phyloP scores from a whole-genome alignment of 2,888 invertebrate species.

The Ennomos quercinarius region DNA sequence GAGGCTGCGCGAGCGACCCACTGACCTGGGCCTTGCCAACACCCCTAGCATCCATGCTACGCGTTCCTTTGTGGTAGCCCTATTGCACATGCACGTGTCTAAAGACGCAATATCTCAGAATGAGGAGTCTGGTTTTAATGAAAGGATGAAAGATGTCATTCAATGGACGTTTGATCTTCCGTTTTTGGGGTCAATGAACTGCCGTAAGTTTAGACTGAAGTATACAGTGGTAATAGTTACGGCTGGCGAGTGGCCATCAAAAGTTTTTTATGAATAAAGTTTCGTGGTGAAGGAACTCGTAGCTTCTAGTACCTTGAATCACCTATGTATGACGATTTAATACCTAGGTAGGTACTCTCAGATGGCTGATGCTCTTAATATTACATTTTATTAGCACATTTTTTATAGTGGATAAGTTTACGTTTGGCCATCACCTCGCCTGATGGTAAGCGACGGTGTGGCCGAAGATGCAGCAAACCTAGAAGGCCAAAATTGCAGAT shows the following conservation, averaged over 20 bases:
- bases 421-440: too few species aligned
- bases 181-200: constrained; percentile 52
- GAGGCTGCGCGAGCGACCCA: constrained; percentile 88
- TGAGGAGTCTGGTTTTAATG: constrained; percentile 44
- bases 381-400: too few species aligned
- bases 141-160: constrained; percentile 53
- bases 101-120: constrained; percentile 46
- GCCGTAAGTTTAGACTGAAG: constrained; percentile 34
- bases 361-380: too few species aligned
- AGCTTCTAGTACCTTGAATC: neutral
- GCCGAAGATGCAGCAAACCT: too few species aligned
- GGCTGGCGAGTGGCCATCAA: constrained; percentile 20
- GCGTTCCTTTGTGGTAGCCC: constrained; percentile 55
- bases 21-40: constrained; percentile 82
- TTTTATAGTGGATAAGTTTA: too few species aligned
- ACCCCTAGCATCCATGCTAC: constrained; percentile 47
- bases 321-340: too few species aligned
- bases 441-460: too few species aligned
- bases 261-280: constrained; percentile 27
- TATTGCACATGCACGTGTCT: constrained; percentile 61
- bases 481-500: too few species aligned
- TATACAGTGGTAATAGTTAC: constrained; percentile 11
- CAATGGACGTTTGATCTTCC: constrained; percentile 52
- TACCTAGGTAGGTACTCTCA: too few species aligned
- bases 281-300: neutral